These are phyloP conservation scores for Decapterus maruadsi DNA, from an alignment of 2,797 vertebrate genomes.

Conservation along the genomic window DNA sequence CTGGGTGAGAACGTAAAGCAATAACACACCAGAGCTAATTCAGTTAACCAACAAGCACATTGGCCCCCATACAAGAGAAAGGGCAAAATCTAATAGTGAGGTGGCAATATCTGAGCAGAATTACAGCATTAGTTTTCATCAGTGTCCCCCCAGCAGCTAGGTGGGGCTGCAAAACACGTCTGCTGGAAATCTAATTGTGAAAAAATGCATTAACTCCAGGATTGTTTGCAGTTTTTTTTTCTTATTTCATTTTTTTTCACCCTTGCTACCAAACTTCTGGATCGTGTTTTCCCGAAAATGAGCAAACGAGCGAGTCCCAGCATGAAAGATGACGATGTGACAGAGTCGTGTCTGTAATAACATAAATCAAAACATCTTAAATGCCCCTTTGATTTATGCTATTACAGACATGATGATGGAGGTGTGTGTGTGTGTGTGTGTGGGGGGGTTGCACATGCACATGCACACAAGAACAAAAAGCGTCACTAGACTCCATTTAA, in stretches of 20 bases:
- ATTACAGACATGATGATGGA: not conserved
- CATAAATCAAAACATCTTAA: slow-evolving; percentile 41
- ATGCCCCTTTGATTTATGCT: slow-evolving; percentile 33
- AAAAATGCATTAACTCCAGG: slow-evolving; percentile 68
- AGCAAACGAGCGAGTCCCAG: slow-evolving; percentile 20
- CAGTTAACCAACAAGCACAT: slow-evolving; percentile 83
- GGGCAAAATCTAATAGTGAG: slow-evolving; percentile 87
- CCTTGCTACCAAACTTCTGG: slow-evolving; percentile 49
- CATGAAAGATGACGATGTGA: slow-evolving; percentile 41
- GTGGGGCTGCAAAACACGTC: slow-evolving; percentile 70
- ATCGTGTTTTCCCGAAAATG: slow-evolving; percentile 45
- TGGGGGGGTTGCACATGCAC: too few relatives aligned
- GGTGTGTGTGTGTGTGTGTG: too few relatives aligned
- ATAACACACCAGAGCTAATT: slow-evolving; percentile 84
- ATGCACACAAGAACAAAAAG: slow-evolving; percentile 2
- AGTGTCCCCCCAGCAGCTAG: slow-evolving; percentile 82
- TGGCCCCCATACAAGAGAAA: slow-evolving; percentile 76
- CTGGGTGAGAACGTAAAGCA: slow-evolving; percentile 82
- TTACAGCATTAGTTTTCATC: slow-evolving; percentile 89
- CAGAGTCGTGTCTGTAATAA: slow-evolving; percentile 21
- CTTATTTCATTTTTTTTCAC: not conserved
- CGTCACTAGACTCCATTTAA: slow-evolving; percentile 17
- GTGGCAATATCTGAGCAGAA: slow-evolving; percentile 85
- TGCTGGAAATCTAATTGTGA: slow-evolving; percentile 75
- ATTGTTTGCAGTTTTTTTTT: slow-evolving; percentile 66